A percentile compares a stretch with the other conserved stretches of the same genome.
phyloP scores from a whole-genome alignment of 2,797 vertebrate species.

The Microctenopoma stevenorrisi region DNA sequence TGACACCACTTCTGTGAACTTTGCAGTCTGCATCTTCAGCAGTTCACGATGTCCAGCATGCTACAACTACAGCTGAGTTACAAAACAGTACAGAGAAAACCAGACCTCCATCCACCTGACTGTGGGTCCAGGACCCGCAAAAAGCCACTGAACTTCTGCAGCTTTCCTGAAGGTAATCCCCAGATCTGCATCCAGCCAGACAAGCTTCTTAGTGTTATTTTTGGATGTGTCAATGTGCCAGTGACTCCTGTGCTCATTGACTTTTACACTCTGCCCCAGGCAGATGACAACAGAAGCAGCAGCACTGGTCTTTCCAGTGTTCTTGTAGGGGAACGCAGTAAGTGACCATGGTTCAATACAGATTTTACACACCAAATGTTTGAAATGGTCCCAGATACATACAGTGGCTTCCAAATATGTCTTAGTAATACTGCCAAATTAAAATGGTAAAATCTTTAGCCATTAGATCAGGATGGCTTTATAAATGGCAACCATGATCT shows the following conservation, averaged over 20 bases:
- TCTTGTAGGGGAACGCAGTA: background rate
- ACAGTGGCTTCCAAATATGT: no score
- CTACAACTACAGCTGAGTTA: background rate
- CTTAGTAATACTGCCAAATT: no score
- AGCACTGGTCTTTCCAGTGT: conserved; percentile 6
- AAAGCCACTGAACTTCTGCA: conserved; percentile 33
- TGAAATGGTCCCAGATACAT: no score
- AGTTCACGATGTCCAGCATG: background rate
- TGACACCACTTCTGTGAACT: background rate
- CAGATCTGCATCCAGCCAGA: conserved; percentile 60
- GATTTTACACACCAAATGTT: background rate
- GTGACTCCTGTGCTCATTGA: conserved; percentile 17
- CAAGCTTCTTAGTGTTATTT: conserved; percentile 78
- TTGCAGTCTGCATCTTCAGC: background rate
- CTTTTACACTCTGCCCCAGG: conserved; percentile 38
- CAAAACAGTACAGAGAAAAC: conserved; percentile 12
- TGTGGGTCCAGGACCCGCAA: conserved; percentile 5
- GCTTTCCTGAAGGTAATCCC: conserved; percentile 59
- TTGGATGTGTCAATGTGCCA: conserved; percentile 62
- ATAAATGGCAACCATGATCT: no score
- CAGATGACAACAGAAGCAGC: conserved; percentile 14
- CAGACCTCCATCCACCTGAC: conserved; percentile 13
- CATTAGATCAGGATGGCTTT: no score
- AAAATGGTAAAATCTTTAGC: no score
- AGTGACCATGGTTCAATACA: background rate